Conservation (phyloP, 2,888 invertebrate species). For the Scaptomyza cyrtandrae region DNA sequence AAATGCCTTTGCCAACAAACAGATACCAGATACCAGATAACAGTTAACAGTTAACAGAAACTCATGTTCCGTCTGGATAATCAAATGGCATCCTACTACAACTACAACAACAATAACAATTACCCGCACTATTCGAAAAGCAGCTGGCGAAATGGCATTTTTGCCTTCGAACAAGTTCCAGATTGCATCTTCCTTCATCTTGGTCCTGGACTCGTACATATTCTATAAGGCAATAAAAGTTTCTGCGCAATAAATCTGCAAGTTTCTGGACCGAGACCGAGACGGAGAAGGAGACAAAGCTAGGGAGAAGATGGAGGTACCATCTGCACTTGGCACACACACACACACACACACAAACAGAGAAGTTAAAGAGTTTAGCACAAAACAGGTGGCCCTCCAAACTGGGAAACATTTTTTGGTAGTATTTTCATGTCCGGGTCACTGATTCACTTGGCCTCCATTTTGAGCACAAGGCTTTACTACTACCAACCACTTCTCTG, state of each 20-base stretch:
- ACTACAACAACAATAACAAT: conserved; percentile 47
- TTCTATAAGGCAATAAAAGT: conserved; percentile 78
- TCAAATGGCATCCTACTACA: conserved; percentile 47
- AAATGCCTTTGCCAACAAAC: conserved; percentile 18
- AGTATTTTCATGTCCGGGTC: conserved; percentile 61
- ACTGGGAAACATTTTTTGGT: conserved; percentile 50
- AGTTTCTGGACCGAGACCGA: conserved; percentile 73
- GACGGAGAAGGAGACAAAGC: neutral
- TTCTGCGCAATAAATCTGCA: conserved; percentile 79
- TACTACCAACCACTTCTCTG: conserved; percentile 1
- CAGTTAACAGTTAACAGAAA: conserved; percentile 25
- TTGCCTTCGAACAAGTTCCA: conserved; percentile 62
- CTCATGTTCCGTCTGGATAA: conserved; percentile 45
- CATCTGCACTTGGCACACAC: conserved; percentile 68
- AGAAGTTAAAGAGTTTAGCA: conserved; percentile 64
- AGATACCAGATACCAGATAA: conserved; percentile 17
- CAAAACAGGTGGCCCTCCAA: conserved; percentile 70
- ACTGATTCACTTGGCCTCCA: conserved; percentile 74
- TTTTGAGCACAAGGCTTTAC: conserved; percentile 25
- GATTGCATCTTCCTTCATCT: conserved; percentile 75
- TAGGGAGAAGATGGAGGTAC: conserved; percentile 11
- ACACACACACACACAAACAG: conserved; percentile 47
- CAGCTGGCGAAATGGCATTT: conserved; percentile 54
- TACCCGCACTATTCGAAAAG: conserved; percentile 37
- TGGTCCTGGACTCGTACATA: conserved; percentile 60